Conservation (phyloP, 2,888 invertebrate species). For the Nymphalis c-album region DNA sequence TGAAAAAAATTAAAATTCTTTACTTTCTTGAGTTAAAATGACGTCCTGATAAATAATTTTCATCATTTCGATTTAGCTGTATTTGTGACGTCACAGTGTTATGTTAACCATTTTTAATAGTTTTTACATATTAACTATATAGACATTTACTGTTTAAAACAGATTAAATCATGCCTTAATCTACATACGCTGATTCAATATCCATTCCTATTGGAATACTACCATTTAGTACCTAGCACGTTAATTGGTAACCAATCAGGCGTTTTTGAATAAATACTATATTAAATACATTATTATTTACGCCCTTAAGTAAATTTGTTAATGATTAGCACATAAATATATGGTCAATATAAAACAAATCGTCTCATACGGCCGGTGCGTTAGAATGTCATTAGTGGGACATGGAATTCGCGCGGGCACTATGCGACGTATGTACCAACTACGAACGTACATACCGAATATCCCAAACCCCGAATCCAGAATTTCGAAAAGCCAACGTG, state of each 20-base stretch:
- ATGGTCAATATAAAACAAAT: neutral
- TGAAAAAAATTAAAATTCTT: conserved; percentile 42
- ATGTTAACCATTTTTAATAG: too few relatives aligned
- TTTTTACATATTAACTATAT: too few relatives aligned
- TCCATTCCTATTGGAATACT: too few relatives aligned
- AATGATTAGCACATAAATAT: neutral
- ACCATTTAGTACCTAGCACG: too few relatives aligned
- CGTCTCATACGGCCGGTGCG: conserved; percentile 21
- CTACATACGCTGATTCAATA: too few relatives aligned
- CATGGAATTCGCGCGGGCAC: conserved; percentile 62
- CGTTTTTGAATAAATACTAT: too few relatives aligned
- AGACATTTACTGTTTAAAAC: too few relatives aligned
- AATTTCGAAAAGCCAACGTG: conserved; percentile 75
- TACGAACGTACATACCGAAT: conserved; percentile 48
- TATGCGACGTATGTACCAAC: conserved; percentile 61
- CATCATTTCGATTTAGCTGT: too few relatives aligned
- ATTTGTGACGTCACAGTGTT: too few relatives aligned
- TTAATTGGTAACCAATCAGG: too few relatives aligned
- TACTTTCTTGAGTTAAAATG: conserved; percentile 2
- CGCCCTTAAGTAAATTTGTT: neutral
- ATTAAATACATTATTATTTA: too few relatives aligned
- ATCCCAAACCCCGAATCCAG: conserved; percentile 66
- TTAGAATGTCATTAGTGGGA: conserved; percentile 72
- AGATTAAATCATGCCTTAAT: too few relatives aligned
- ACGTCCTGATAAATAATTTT: neutral